Evolutionary conservation across 1,140 invertebrate genomes (phyloP), one percentile per base, ranked within the genome.

Genomic region (Drosophila nigromelanica): DNA sequence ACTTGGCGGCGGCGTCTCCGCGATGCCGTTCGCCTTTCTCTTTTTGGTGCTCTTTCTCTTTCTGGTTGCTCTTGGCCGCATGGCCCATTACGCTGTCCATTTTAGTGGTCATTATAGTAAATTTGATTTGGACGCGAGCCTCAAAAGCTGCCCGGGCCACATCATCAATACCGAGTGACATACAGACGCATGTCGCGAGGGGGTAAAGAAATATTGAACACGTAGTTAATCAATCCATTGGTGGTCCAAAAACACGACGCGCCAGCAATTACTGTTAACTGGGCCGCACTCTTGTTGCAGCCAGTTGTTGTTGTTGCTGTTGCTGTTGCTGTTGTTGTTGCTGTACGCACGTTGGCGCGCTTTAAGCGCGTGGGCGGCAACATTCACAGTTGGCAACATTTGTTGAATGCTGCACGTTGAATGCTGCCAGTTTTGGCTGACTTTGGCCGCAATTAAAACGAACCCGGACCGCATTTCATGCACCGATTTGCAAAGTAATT

Each of bases 191-290:
- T 5, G 18, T 5, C 54, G 21, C 56, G n/a, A 11, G 67, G 54
- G 51, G 54, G 47, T 45, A 14, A 40, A 62, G 76, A 71, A 86
- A 80, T 80, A 86, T 85, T 73, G 80, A 85, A 85, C 81, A 85
- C 80, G 81, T 85, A 86, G 81, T 85, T 85, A 86, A 85, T 85
- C 81, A 85, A 85, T 85, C 81, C 81, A 85, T 86, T 85, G 81
- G 81, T 85, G 81, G 81, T 85, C 81, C 77, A 27, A 74, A 73
- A 77, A 73, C 73, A 80, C 80, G 80, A 85, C 80, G 76, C 80
- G 76, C 80, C 76, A 80, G 80, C 80, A 83, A 85, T 85, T 83
- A 85, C 80, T 76, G 80, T 83, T 82, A 83, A 82, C 80, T 85
- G 81, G 81, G 62, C 78, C 45, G 76, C 18, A 39, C 21, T 43